Evolutionary conservation across 2,113 vertebrate species (phyloP).

Genomic region (rat (Rattus norvegicus)): DNA sequence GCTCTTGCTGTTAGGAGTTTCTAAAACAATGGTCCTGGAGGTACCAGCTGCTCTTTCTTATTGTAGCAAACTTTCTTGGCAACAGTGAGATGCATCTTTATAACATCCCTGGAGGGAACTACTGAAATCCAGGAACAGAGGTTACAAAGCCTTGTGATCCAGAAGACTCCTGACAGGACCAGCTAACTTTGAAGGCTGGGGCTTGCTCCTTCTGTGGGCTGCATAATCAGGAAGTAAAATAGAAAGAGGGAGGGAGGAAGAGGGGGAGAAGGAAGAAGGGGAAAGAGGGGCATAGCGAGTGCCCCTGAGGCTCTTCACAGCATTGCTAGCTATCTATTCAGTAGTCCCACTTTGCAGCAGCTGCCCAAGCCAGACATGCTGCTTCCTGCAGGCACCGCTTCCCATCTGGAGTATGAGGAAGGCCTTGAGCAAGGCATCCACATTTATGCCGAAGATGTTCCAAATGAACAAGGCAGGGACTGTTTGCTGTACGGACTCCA

Average conservation of each 20-base stretch:
- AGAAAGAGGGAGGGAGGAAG: background rate
- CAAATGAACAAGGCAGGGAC: background rate
- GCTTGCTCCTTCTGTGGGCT: background rate
- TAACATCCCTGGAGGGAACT: conserved; percentile 26
- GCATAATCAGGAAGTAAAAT: background rate
- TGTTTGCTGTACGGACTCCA: background rate
- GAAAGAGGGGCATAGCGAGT: background rate
- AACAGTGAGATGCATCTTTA: conserved; percentile 15
- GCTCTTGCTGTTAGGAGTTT: conserved; percentile 62
- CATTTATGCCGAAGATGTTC: background rate
- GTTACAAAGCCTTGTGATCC: background rate
- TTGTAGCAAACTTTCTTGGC: conserved; percentile 54
- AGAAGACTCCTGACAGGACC: background rate
- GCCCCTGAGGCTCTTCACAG: background rate
- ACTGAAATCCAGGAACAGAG: conserved; percentile 28
- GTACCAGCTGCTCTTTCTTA: conserved; percentile 70
- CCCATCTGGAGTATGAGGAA: background rate
- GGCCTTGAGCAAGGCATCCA: background rate
- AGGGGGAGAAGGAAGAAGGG: background rate
- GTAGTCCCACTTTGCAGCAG: background rate
- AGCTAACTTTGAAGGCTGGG: background rate
- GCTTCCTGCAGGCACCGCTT: background rate
- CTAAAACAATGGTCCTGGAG: conserved; percentile 68
- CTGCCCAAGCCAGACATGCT: background rate
- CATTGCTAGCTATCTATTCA: background rate